These are phyloP conservation scores for Ptiloglossa arizonensis DNA, from an alignment of 1,140 invertebrate genomes.

Conservation along the genomic window DNA sequence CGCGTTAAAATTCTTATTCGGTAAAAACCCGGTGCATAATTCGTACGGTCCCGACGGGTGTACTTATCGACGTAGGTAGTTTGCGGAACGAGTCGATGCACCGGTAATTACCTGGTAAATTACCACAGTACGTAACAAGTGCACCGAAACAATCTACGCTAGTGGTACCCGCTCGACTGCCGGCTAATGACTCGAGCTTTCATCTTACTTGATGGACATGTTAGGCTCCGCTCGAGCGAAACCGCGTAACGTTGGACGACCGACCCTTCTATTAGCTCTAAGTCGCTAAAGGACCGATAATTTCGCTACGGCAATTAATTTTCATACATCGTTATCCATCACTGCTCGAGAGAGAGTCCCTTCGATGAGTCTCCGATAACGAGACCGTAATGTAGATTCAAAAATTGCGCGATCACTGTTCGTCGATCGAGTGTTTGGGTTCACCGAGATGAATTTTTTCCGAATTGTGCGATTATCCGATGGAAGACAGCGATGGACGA, in stretches of 20 bases:
- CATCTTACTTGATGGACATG: conserved; percentile 26
- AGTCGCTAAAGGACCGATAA: background rate
- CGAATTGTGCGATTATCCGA: no score
- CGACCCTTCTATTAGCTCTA: no score
- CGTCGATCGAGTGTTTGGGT: no score
- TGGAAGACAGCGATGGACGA: no score
- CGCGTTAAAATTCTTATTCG: background rate
- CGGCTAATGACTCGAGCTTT: conserved; percentile 31
- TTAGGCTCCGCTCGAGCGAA: background rate
- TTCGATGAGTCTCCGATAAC: no score
- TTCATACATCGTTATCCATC: no score
- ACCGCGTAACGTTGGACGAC: no score
- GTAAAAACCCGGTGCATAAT: background rate
- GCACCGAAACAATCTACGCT: conserved; percentile 16
- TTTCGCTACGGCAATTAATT: no score
- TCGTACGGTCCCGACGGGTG: background rate
- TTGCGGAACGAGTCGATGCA: conserved; percentile 2
- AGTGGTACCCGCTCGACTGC: background rate
- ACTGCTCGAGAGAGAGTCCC: no score
- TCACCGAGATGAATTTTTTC: no score
- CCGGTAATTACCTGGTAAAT: conserved; percentile 31
- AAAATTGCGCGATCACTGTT: no score
- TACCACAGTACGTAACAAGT: conserved; percentile 15
- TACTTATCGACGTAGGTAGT: background rate
- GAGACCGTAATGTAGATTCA: no score